Conservation (phyloP, 2,113 vertebrate species). For the Pongo pygmaeus region DNA sequence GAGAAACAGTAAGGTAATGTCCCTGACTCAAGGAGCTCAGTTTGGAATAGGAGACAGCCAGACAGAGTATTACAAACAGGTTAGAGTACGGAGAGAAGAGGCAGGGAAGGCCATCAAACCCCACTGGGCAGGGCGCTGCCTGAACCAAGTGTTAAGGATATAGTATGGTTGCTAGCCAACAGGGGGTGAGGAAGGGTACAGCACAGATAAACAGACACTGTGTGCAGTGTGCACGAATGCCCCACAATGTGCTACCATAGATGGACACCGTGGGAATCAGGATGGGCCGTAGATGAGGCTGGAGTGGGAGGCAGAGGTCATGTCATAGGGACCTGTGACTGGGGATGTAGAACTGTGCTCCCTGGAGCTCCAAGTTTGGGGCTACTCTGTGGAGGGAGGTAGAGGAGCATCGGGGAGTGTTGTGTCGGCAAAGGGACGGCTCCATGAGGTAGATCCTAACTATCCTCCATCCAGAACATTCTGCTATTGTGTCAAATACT, state of each 20-base stretch:
- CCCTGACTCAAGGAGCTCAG: not conserved
- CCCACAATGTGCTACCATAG: too few relatives aligned
- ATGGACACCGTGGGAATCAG: not conserved
- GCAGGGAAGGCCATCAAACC: not conserved
- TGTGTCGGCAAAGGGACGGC: not conserved
- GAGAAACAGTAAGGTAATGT: not conserved
- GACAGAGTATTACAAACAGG: not conserved
- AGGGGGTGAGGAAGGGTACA: not conserved
- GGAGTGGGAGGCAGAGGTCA: not conserved
- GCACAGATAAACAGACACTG: rapidly evolving
- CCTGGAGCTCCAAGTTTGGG: not conserved
- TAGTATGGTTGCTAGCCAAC: not conserved
- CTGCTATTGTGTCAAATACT: not conserved
- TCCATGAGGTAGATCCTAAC: not conserved
- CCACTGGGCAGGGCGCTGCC: not conserved
- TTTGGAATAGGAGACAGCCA: not conserved
- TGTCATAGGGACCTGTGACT: not conserved
- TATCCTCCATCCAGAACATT: not conserved
- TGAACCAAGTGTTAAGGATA: not conserved
- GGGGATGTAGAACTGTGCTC: not conserved
- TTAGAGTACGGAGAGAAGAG: not conserved
- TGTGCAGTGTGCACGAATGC: not conserved
- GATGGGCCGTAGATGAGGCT: not conserved
- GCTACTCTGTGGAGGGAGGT: not conserved
- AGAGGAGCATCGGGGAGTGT: not conserved